Base-by-base conservation (phyloP, 2,888 invertebrate genomes). In the Monoplex corrugatus region DNA sequence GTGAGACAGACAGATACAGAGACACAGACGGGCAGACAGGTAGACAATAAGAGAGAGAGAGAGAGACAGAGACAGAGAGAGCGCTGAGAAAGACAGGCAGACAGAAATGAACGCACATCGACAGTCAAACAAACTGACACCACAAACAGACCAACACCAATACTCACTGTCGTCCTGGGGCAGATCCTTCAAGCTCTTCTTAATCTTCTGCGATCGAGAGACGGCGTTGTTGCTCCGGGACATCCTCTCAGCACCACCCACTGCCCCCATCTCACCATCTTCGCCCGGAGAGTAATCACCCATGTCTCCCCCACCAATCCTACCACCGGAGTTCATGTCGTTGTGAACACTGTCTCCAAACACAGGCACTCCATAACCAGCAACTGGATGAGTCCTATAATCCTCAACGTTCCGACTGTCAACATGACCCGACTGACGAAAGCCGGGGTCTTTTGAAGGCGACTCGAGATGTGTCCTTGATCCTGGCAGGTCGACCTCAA, bases 401-500 rank as follows among this genome's bases (percentile, higher is more conserved):
- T 68, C 19, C 38, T 1, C 8, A 23, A 16, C 16, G 10, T 16
- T n/a, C 2, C 43, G 19, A 19, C 1, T 38, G 16, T n/a, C 75
- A 44, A 13, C 78, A 45, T 45, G 82, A 16, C 19, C 45, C 45
- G 28, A 32, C 23, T 35, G 45, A 5, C 87, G 75, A 43, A 28
- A 43, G 32, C 32, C 45, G 45, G 45, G 23, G 57, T 32, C n/a
- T 5, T 86, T n/a, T n/a, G 28, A 38, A 35, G 44, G 32, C 32
- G 57, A 57, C 57, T 28, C 50, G 28, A 89, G 86, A 16, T 72
- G 45, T 35, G 89, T 85, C 19, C 82, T 78, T 16, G 91, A 72
- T 23, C 92, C 92, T 2, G 93, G 93, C 13, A 94, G 91, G 10
- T 92, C 92, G 23, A 94, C 92, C 90, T 92, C 92, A 19, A 94